phyloP scores from a whole-genome alignment of 2,888 invertebrate genomes.

The Netelia inedita region DNA sequence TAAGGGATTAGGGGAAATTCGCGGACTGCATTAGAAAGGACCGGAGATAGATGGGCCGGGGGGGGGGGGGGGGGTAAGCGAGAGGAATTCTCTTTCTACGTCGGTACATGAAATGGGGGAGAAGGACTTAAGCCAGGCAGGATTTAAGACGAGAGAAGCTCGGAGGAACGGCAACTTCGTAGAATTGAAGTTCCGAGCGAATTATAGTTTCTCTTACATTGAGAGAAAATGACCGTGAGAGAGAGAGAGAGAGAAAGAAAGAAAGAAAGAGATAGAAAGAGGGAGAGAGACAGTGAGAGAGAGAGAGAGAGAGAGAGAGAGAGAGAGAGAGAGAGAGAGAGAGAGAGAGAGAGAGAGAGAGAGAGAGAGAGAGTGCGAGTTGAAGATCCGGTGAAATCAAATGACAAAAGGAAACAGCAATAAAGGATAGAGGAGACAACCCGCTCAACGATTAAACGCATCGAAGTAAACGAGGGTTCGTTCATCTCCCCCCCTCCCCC shows the following conservation, averaged over 20 bases:
- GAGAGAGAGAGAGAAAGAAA: neutral
- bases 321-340: too few relatives aligned
- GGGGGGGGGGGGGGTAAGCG: neutral
- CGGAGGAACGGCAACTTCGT: neutral
- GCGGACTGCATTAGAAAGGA: neutral
- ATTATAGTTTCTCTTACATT: neutral
- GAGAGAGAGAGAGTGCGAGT: neutral
- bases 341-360: neutral
- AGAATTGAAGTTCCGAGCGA: neutral
- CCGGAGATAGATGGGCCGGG: too few relatives aligned
- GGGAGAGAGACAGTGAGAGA: neutral
- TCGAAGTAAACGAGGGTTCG: neutral
- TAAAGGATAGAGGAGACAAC: constrained; percentile 39
- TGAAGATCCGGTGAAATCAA: neutral
- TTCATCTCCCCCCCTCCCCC: neutral
- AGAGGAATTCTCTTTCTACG: neutral
- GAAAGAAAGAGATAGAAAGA: neutral
- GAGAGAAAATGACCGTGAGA: too few relatives aligned
- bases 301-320: neutral
- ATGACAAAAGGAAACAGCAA: neutral
- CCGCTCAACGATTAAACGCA: neutral
- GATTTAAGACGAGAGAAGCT: neutral
- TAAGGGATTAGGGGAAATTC: neutral
- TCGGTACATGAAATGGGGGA: neutral
- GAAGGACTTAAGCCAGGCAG: neutral